Percentiles rank a stretch among this genome's conserved stretches.
Conservation (phyloP, 53 echinoderm and acorn worm genomes). For the Pentamera pediparva region DNA sequence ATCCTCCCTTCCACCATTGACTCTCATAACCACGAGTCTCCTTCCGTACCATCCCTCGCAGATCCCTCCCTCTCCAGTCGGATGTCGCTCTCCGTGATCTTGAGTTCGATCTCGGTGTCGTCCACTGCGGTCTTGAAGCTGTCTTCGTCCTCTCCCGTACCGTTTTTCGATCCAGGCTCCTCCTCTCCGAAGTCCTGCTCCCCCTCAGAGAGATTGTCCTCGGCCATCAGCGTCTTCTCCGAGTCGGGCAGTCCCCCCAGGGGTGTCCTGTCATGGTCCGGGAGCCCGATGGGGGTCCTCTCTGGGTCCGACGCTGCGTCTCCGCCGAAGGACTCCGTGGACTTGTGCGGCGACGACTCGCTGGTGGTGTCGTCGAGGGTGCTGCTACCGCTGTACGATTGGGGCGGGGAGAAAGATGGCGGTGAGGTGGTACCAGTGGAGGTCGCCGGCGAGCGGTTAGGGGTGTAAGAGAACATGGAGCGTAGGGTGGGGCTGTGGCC, state of each 20-base stretch:
- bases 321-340: conserved; percentile 2
- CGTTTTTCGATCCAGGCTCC: not conserved
- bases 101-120: not conserved
- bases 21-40: conserved; percentile 29
- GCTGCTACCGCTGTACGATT: conserved; percentile 92
- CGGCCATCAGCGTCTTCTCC: not conserved
- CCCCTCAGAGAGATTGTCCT: too few relatives aligned
- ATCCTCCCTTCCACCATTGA: not conserved
- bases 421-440: conserved; percentile 79
- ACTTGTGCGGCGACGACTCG: conserved; percentile 76
- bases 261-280: not conserved
- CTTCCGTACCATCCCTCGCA: conserved; percentile 22
- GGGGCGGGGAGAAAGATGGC: conserved; percentile 93
- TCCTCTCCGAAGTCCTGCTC: not conserved
- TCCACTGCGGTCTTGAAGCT: not conserved
- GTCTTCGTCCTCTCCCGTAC: conserved; percentile 3
- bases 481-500: conserved; percentile 63
- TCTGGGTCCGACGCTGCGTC: conserved; percentile 1
- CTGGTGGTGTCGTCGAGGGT: conserved; percentile 81
- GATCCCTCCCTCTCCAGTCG: not conserved
- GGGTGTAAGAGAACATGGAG: conserved; percentile 82
- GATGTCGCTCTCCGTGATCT: not conserved
- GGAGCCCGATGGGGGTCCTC: conserved; percentile 6
- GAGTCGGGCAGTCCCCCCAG: not conserved
- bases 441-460: conserved; percentile 80